Conservation (phyloP, 1,140 invertebrate genomes). For the Philotrypesis tridentata region DNA sequence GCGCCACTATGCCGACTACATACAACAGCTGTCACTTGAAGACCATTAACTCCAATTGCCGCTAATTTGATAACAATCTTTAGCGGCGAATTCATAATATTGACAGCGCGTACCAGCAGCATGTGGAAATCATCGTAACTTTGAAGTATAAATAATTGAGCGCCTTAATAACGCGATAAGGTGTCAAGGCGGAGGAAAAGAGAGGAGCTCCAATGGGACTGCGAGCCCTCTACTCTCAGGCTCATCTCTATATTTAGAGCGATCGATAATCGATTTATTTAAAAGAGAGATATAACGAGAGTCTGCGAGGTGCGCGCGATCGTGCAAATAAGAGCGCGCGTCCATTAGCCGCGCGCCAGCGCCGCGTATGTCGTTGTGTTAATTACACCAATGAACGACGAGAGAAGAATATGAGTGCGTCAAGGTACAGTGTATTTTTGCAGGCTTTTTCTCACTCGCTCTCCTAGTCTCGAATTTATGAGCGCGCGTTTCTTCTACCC, state of each 20-base stretch:
- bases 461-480: neutral
- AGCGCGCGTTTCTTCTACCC: neutral
- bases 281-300: neutral
- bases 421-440: neutral
- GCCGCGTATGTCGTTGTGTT: neutral
- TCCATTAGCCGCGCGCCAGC: conserved; percentile 19
- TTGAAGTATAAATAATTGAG: neutral
- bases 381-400: conserved; percentile 20
- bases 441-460: neutral
- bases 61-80: no score
- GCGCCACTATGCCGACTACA: no score
- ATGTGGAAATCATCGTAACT: neutral
- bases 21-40: no score
- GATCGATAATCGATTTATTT: conserved; percentile 41
- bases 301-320: neutral
- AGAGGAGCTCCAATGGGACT: neutral
- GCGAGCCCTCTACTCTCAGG: neutral
- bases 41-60: no score
- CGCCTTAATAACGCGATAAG: neutral
- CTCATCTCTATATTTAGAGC: conserved; percentile 26
- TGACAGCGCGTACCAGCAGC: no score
- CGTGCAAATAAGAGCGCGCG: conserved; percentile 20
- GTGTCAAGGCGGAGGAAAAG: neutral
- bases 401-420: neutral
- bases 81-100: no score